Percentiles rank a stretch among this genome's conserved stretches.
phyloP scores from a whole-genome alignment of 2,113 vertebrate genomes.

The Cyphomyrus discorhynchus region DNA sequence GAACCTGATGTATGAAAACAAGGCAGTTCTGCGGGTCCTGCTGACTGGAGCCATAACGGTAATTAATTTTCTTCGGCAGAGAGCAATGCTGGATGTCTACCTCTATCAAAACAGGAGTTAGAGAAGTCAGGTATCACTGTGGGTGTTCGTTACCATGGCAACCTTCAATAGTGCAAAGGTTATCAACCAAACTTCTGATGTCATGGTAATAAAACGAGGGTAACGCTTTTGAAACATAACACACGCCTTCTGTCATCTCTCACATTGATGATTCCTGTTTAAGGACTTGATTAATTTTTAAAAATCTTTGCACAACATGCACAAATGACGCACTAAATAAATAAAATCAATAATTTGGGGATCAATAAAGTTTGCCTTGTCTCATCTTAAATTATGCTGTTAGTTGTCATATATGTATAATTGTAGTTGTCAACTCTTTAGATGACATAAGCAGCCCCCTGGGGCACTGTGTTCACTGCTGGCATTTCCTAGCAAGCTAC shows the following conservation, averaged over 20 bases:
- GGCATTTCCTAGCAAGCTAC: not conserved
- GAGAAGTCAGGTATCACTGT: not conserved
- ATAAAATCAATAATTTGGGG: not conserved
- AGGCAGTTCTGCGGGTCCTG: not conserved
- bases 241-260: not conserved
- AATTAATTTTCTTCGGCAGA: not conserved
- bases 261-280: not conserved
- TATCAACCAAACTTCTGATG: slow-evolving; percentile 7
- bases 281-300: not conserved
- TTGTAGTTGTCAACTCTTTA: not conserved
- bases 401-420: not conserved
- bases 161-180: slow-evolving; percentile 2
- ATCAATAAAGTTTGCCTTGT: not conserved
- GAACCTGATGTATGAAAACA: slow-evolving; percentile 3
- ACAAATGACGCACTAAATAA: not conserved
- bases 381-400: not conserved
- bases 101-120: not conserved
- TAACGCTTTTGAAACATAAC: slow-evolving; percentile 3
- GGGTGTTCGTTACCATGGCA: not conserved
- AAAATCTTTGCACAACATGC: not conserved
- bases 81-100: not conserved
- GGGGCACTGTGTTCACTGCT: not conserved
- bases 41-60: not conserved
- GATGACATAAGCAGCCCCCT: not conserved
- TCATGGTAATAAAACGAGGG: slow-evolving; percentile 6